phyloP scores from a whole-genome alignment of 2,888 invertebrate species.

The Pollenia labialis region DNA sequence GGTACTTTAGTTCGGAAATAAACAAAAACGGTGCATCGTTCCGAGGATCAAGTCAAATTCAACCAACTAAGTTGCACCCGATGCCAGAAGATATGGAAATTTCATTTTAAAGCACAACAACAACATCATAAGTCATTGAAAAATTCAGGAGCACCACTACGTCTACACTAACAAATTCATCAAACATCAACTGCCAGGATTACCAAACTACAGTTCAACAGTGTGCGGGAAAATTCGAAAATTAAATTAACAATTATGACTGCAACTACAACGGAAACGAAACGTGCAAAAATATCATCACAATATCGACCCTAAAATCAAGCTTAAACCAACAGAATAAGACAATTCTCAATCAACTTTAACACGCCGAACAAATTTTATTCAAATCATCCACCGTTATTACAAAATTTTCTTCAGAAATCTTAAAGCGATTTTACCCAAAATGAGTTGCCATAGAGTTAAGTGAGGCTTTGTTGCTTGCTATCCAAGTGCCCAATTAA shows the following conservation, averaged over 20 bases:
- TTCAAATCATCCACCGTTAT: not conserved
- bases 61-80: too few relatives aligned
- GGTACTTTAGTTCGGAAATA: too few relatives aligned
- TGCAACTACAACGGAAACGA: not conserved
- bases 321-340: not conserved
- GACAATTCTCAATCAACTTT: not conserved
- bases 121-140: too few relatives aligned
- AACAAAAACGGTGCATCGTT: too few relatives aligned
- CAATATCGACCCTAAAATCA: too few relatives aligned
- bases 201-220: too few relatives aligned
- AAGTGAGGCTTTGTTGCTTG: constrained; percentile 52
- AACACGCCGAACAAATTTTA: not conserved
- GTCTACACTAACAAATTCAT: too few relatives aligned
- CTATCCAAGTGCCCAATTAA: constrained; percentile 43
- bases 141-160: not conserved
- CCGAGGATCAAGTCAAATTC: too few relatives aligned
- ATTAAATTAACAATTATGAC: not conserved
- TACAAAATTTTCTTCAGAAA: not conserved
- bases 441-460: constrained; percentile 8
- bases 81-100: too few relatives aligned
- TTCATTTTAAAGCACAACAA: too few relatives aligned
- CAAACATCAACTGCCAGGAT: too few relatives aligned
- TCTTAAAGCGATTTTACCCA: not conserved
- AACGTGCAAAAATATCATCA: too few relatives aligned
- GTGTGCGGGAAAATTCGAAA: not conserved